These are phyloP conservation scores for Pseudomyrmex flavicornis DNA, from an alignment of 1,140 invertebrate species.

Conservation along the genomic window DNA sequence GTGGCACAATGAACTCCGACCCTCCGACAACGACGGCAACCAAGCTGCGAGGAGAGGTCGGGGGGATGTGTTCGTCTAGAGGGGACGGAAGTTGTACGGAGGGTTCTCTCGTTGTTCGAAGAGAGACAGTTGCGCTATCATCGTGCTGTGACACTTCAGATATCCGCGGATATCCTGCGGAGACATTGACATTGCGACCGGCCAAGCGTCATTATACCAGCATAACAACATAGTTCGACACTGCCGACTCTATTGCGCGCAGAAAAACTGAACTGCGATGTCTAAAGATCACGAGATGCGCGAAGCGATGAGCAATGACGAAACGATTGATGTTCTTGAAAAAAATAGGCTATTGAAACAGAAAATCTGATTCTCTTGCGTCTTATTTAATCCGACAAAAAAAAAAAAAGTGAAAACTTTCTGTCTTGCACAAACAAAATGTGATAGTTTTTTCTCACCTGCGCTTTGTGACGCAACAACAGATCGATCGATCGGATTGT, in stretches of 20 bases:
- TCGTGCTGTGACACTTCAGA: constrained; percentile 39
- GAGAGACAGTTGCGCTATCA: constrained; percentile 33
- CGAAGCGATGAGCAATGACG: not conserved
- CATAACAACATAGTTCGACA: not conserved
- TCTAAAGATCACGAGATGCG: not conserved
- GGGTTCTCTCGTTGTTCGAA: constrained; percentile 15
- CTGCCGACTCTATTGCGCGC: not conserved
- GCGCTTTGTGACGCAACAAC: not conserved
- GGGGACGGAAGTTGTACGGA: constrained; percentile 28
- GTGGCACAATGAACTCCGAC: constrained; percentile 82
- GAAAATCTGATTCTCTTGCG: not conserved
- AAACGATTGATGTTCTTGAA: not conserved
- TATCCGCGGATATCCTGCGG: constrained; percentile 64
- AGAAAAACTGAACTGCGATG: not conserved
- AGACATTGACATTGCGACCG: constrained; percentile 66
- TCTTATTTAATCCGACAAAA: not conserved
- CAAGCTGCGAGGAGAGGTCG: constrained; percentile 30
- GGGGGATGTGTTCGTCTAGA: constrained; percentile 25
- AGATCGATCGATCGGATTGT: not conserved
- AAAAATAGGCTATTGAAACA: constrained; percentile 27
- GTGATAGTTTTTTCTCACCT: not conserved
- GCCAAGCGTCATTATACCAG: constrained; percentile 1
- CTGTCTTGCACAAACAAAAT: not conserved
- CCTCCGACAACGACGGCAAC: constrained; percentile 67
- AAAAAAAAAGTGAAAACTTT: constrained; percentile 7